These are phyloP conservation scores for Portunus trituberculatus DNA, from an alignment of 1,140 invertebrate species.

Conservation along the genomic window DNA sequence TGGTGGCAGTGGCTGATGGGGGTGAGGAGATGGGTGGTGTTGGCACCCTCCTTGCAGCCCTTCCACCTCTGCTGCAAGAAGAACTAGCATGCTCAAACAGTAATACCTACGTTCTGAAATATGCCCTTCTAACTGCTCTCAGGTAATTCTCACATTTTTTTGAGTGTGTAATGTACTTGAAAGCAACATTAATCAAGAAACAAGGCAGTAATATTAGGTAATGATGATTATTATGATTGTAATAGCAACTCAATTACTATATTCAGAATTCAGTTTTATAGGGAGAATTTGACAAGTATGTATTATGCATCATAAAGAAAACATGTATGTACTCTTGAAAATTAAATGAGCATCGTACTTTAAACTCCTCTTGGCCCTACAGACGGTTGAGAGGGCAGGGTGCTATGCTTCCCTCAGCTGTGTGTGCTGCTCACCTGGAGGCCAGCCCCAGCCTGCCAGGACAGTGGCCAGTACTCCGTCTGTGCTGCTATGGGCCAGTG, in stretches of 20 bases:
- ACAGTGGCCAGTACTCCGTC: constrained; percentile 57
- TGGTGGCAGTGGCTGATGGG: constrained; percentile 69
- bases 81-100: constrained; percentile 62
- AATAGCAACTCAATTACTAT: too few relatives aligned
- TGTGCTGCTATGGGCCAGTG: constrained; percentile 68
- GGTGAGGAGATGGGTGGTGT: constrained; percentile 60
- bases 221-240: too few relatives aligned
- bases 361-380: not conserved
- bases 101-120: constrained; percentile 66
- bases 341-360: too few relatives aligned
- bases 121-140: constrained; percentile 64
- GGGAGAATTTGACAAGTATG: too few relatives aligned
- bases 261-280: too few relatives aligned
- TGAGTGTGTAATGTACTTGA: not conserved
- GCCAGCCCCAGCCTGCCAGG: not conserved
- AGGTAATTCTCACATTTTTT: constrained; percentile 44
- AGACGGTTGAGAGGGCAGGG: constrained; percentile 64
- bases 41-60: constrained; percentile 46
- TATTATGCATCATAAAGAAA: too few relatives aligned
- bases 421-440: constrained; percentile 69
- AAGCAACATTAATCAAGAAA: not conserved
- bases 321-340: too few relatives aligned
- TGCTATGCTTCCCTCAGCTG: constrained; percentile 33
- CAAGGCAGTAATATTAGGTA: too few relatives aligned
- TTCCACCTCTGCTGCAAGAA: constrained; percentile 61